Conservation (phyloP, 35 echinoderm and acorn worm species). For the Ophioderma brevispina region DNA sequence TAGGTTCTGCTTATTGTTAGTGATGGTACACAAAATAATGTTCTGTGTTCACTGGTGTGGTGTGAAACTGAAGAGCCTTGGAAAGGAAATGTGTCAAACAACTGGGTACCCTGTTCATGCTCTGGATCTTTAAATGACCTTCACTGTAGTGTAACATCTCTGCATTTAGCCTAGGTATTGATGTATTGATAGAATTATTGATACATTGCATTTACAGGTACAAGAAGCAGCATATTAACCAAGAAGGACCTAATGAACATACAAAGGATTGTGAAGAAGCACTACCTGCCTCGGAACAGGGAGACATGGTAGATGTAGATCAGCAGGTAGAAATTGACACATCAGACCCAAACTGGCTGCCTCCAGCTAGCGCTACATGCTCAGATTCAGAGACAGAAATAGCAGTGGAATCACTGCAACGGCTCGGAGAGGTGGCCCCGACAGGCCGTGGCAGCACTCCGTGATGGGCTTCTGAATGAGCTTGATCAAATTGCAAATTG, state of each 20-base stretch:
- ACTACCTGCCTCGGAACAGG: neutral
- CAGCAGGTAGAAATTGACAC: neutral
- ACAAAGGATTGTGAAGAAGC: neutral
- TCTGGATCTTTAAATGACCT: no score
- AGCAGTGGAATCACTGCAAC: neutral
- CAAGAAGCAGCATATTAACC: neutral
- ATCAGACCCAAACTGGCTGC: neutral
- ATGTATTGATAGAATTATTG: no score
- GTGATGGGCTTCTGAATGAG: neutral
- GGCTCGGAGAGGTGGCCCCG: neutral
- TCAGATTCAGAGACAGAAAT: neutral
- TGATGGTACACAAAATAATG: no score
- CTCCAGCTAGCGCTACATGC: neutral
- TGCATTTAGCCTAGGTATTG: no score
- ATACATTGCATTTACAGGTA: no score
- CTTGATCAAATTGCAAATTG: neutral
- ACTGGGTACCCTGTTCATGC: no score
- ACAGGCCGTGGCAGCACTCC: neutral
- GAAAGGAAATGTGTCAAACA: no score
- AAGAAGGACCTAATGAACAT: neutral
- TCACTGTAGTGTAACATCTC: no score
- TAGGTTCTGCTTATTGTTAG: no score
- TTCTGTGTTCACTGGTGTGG: no score
- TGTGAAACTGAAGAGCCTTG: no score
- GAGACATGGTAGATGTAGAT: neutral